Conservation (phyloP, 2,797 vertebrate species). For the Poeciliopsis infans region DNA sequence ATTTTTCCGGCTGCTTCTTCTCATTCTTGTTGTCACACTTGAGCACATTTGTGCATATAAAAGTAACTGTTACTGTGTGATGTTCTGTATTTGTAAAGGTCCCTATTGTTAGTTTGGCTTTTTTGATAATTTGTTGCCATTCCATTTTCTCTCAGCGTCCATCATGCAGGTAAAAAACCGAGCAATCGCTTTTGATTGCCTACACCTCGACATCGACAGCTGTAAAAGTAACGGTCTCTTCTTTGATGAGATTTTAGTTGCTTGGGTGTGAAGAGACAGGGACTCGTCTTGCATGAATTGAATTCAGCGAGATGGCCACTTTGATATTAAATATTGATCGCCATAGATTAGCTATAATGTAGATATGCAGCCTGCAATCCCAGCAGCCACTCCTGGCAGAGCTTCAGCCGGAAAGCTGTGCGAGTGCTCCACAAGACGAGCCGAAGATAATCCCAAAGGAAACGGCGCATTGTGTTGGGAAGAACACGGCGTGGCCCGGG, state of each 20-base stretch:
- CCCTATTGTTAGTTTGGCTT: not conserved
- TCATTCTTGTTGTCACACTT: not conserved
- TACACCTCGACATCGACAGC: not conserved
- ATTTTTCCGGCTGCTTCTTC: not conserved
- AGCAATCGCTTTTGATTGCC: not conserved
- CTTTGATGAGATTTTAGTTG: not conserved
- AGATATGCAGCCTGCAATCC: conserved; percentile 27
- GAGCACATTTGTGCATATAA: not conserved
- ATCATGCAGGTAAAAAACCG: not conserved
- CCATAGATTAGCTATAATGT: conserved; percentile 17
- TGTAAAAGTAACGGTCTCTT: not conserved
- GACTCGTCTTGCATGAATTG: not conserved
- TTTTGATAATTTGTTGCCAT: not conserved
- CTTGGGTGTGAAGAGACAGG: not conserved
- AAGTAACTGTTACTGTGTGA: not conserved
- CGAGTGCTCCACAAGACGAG: conserved; percentile 13
- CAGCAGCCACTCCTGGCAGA: conserved; percentile 39
- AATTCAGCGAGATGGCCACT: not conserved
- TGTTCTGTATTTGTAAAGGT: not conserved
- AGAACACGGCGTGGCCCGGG: conserved; percentile 22
- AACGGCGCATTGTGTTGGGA: conserved; percentile 14
- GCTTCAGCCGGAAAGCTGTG: conserved; percentile 10
- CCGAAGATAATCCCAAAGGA: conserved; percentile 43
- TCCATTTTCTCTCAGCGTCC: not conserved
- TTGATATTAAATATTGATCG: conserved; percentile 17